A percentile compares a stretch with the other conserved stretches of the same genome.
These are phyloP conservation scores for Bubo blakistoni DNA, from an alignment of 2,113 vertebrate genomes.

Conservation along the genomic window DNA sequence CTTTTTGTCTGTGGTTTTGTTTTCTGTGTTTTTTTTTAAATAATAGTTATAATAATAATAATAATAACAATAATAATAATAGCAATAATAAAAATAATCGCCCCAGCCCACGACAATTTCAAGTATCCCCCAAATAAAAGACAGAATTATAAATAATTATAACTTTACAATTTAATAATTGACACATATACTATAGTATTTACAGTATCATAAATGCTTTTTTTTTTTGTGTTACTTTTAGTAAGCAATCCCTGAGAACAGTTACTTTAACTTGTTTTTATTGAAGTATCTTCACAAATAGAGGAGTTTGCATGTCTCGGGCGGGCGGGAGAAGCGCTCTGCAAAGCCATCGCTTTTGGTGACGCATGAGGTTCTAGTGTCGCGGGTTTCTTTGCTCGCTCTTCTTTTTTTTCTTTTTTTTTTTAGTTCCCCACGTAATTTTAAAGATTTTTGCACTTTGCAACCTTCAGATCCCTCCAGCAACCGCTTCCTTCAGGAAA, in stretches of 20 bases:
- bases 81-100: slow-evolving; percentile 72
- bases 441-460: slow-evolving; percentile 15
- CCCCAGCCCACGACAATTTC: slow-evolving; percentile 86
- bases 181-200: slow-evolving; percentile 95
- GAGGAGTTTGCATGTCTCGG: slow-evolving; percentile 64
- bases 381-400: slow-evolving; percentile 59
- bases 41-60: slow-evolving; percentile 71
- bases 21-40: slow-evolving; percentile 44
- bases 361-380: slow-evolving; percentile 74
- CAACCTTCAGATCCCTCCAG: slow-evolving; percentile 49
- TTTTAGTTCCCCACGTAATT: not conserved
- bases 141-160: slow-evolving; percentile 99
- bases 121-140: slow-evolving; percentile 88
- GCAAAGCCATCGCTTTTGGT: slow-evolving; percentile 68
- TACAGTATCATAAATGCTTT: slow-evolving; percentile 99
- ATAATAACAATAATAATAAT: slow-evolving; percentile 52
- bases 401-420: not conserved
- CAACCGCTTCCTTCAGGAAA: slow-evolving; percentile 53
- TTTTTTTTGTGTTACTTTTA: slow-evolving; percentile 89
- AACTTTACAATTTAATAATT: slow-evolving; percentile 99
- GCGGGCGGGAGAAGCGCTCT: slow-evolving; percentile 54
- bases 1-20: slow-evolving; percentile 49
- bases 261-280: slow-evolving; percentile 78
- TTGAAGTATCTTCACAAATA: slow-evolving; percentile 72
- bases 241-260: slow-evolving; percentile 99